phyloP scores from a whole-genome alignment of 2,797 vertebrate genomes.

The Nyctalus aviator region DNA sequence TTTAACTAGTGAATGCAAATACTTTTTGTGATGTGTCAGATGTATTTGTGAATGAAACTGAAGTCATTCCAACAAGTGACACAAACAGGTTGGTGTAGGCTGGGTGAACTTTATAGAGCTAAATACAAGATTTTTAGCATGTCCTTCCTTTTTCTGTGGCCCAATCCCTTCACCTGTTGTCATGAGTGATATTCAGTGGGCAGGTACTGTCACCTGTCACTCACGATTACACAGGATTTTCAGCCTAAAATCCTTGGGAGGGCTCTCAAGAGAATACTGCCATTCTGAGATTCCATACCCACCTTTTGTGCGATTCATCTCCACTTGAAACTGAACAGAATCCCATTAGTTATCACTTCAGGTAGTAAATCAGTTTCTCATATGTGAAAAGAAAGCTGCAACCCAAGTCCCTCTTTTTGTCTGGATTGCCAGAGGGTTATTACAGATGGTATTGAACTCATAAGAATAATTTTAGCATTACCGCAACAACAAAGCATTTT shows the following conservation, averaged over 20 bases:
- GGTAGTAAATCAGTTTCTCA: conserved; percentile 85
- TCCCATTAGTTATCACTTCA: conserved; percentile 88
- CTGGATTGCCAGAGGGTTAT: conserved; percentile 81
- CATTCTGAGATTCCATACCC: conserved; percentile 61
- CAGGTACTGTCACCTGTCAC: conserved; percentile 61
- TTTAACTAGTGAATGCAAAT: conserved; percentile 39
- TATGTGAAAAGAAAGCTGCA: conserved; percentile 82
- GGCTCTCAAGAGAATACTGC: conserved; percentile 67
- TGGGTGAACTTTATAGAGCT: neutral
- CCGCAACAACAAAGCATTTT: conserved; percentile 83
- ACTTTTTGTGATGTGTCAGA: neutral
- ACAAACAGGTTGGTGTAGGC: neutral
- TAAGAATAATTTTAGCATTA: conserved; percentile 84
- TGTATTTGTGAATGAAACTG: conserved; percentile 5
- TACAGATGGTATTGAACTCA: conserved; percentile 83
- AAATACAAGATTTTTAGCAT: neutral
- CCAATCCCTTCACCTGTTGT: neutral
- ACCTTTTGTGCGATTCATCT: conserved; percentile 77
- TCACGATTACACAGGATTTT: conserved; percentile 11
- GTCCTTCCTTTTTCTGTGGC: conserved; percentile 1
- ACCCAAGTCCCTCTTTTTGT: conserved; percentile 79
- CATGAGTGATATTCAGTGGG: neutral
- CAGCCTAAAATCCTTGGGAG: conserved; percentile 10
- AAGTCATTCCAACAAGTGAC: conserved; percentile 51
- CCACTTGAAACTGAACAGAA: conserved; percentile 82